Evolutionary conservation across 2,113 vertebrate genomes (phyloP), one percentile per base, ranked within the genome.

Genomic region (Etia nguti): DNA sequence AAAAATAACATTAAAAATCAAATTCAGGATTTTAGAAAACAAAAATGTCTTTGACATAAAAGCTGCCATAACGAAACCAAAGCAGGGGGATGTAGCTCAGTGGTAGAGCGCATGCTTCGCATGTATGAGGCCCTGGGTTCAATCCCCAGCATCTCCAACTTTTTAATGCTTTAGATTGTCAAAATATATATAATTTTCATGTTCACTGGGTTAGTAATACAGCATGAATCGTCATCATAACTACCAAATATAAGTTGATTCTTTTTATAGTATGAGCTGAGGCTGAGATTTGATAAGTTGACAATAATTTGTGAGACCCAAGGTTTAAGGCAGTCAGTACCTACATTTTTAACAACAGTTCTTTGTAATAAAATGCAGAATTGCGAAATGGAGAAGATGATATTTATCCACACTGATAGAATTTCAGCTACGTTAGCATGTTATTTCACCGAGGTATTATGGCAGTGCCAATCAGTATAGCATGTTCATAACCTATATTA

Each of bases 31-130:
- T 2, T 4, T 3, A 68, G 36, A 6, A 2, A n/a, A 68, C n/a
- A 41, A 22, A 22, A 41, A 41, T 62, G 59, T n/a, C 59, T 62
- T 36, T 36, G 31, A 10, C 16, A 36, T 62, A 62, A 62, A 62
- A 36, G 29, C 29, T 60, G 29, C 29, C 59, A 36, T 60, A 62
- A n/a, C 56, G 8, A 2, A 9, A 0, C 0, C 24, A 5, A 8
- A 0, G 0, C 0, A 12, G 1, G n/a, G 57, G 38, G 93, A 92
- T 95, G 95, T 95, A 96, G 94, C 94, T 95, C 92, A 95, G 94
- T 95, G 91, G 92, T 91, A 95, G 94, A 95, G 94, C 13, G 85
- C 92, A 89, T 94, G 92, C 91, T 96, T 95, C 3, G 94, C 93
- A 95, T 94, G 94, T 80, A 12, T 75, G 80, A 73, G 73, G 80